phyloP scores from a whole-genome alignment of 2,113 vertebrate species.

The Percina caprodes region DNA sequence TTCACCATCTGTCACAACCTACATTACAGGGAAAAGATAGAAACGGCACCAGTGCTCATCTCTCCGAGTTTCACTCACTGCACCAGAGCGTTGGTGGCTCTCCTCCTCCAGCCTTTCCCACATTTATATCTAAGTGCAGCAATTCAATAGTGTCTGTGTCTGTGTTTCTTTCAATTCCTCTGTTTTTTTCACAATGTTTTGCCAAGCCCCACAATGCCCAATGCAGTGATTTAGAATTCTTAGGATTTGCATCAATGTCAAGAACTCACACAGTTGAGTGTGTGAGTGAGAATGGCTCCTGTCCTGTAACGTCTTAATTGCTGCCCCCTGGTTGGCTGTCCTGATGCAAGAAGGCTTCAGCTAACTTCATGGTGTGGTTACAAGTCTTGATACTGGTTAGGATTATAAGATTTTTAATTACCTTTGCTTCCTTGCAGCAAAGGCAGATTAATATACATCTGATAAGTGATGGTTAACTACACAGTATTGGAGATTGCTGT shows the following conservation, averaged over 20 bases:
- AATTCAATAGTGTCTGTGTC: constrained; percentile 31
- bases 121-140: constrained; percentile 42
- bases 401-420: too few species aligned
- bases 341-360: too few species aligned
- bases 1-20: constrained; percentile 78
- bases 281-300: constrained; percentile 51
- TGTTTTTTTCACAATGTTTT: neutral
- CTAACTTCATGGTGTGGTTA: too few species aligned
- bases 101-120: constrained; percentile 21
- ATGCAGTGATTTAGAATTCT: constrained; percentile 57
- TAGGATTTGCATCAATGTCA: constrained; percentile 74
- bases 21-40: constrained; percentile 51
- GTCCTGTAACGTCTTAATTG: too few species aligned
- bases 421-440: constrained; percentile 4
- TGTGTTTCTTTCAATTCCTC: neutral
- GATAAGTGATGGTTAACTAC: neutral
- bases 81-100: constrained; percentile 28
- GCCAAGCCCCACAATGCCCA: constrained; percentile 18
- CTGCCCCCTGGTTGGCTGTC: too few species aligned
- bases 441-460: constrained; percentile 16
- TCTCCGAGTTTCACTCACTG: constrained; percentile 31
- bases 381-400: too few species aligned
- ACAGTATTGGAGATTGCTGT: constrained; percentile 10
- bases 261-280: constrained; percentile 38
- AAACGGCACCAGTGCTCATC: constrained; percentile 53